Conservation (phyloP, 2,888 invertebrate species). For the Macrostomum cliftonense region DNA sequence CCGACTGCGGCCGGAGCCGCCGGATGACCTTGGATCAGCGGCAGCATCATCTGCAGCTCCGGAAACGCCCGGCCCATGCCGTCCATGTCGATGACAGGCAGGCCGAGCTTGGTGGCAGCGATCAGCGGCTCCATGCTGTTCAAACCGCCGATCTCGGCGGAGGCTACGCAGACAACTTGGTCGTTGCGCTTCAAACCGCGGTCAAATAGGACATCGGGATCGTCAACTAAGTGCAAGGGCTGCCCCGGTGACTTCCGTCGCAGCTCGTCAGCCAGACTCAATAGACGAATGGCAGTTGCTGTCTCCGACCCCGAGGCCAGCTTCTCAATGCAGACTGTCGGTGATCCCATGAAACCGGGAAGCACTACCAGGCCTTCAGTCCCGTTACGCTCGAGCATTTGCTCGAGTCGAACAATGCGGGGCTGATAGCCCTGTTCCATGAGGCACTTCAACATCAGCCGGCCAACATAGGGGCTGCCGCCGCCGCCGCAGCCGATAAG, state of each 20-base stretch:
- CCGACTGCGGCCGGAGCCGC: conserved; percentile 20
- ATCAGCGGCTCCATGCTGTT: conserved; percentile 24
- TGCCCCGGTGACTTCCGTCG: too few relatives aligned
- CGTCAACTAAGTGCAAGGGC: too few relatives aligned
- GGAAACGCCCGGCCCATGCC: conserved; percentile 32
- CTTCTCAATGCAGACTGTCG: conserved; percentile 20
- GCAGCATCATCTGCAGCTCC: conserved; percentile 22
- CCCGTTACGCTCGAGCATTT: background rate
- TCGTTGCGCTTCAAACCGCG: conserved; percentile 1
- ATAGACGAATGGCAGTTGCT: conserved; percentile 11
- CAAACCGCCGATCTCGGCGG: conserved; percentile 26
- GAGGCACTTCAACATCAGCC: conserved; percentile 16
- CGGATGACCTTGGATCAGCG: conserved; percentile 19
- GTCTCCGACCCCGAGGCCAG: conserved; percentile 18
- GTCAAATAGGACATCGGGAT: background rate
- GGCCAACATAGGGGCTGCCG: conserved; percentile 23
- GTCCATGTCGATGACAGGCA: conserved; percentile 26
- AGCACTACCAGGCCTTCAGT: conserved; percentile 7
- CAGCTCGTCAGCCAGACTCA: background rate
- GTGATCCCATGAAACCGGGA: conserved; percentile 24
- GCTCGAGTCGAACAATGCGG: conserved; percentile 19
- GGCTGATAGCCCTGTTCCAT: conserved; percentile 20
- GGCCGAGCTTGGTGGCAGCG: conserved; percentile 18
- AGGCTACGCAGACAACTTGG: conserved; percentile 18
- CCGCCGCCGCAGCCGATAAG: conserved; percentile 31